phyloP scores from a whole-genome alignment of 2,888 invertebrate species.

The Steromphala cineraria region DNA sequence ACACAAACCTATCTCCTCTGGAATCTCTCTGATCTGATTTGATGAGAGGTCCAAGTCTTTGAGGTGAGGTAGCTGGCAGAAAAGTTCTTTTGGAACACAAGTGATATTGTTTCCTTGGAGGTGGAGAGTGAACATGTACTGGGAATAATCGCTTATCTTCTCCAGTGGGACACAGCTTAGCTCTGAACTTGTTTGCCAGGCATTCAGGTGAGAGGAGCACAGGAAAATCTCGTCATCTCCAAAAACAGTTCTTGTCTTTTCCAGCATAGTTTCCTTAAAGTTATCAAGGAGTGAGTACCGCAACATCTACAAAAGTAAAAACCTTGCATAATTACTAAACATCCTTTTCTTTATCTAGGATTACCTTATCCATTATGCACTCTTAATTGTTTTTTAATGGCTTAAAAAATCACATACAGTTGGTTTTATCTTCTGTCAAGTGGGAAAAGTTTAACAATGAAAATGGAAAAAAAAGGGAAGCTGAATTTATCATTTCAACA shows the following conservation, averaged over 20 bases:
- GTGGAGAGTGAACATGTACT: slow-evolving; percentile 53
- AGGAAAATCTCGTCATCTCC: slow-evolving; percentile 42
- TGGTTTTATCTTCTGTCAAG: no score
- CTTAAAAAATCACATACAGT: no score
- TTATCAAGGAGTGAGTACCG: slow-evolving; percentile 24
- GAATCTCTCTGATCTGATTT: slow-evolving; percentile 53
- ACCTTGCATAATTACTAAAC: no score
- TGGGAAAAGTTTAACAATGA: no score
- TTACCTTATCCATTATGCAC: no score
- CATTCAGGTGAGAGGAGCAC: slow-evolving; percentile 52
- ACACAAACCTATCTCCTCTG: slow-evolving; percentile 53
- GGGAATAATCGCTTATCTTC: slow-evolving; percentile 41
- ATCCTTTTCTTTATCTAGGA: no score
- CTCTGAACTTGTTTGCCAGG: slow-evolving; percentile 40
- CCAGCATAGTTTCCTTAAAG: slow-evolving; percentile 32
- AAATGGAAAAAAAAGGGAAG: no score
- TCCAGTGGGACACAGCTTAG: slow-evolving; percentile 39
- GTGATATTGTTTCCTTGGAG: slow-evolving; percentile 49
- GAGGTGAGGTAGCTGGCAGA: slow-evolving; percentile 49
- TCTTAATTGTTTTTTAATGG: no score
- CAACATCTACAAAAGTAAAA: not conserved
- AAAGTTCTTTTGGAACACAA: slow-evolving; percentile 51
- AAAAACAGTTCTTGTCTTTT: slow-evolving; percentile 31
- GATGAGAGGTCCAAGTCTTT: slow-evolving; percentile 48
- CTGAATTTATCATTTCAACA: no score